These are phyloP conservation scores for Calyptomena viridis DNA, from an alignment of 2,113 vertebrate species.

Conservation along the genomic window DNA sequence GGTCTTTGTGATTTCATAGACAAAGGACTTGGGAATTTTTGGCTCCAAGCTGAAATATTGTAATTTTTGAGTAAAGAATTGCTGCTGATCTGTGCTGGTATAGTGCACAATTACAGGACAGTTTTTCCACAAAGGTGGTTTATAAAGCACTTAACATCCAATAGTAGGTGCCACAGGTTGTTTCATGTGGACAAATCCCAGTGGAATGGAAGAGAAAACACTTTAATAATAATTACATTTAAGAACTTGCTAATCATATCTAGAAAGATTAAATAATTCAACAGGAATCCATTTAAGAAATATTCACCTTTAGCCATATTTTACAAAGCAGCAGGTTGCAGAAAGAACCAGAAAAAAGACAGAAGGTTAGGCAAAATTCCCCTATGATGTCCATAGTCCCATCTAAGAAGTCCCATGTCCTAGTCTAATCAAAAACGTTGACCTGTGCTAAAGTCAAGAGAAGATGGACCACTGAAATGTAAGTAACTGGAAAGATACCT, in stretches of 20 bases:
- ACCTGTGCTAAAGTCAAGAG: neutral
- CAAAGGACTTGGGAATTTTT: neutral
- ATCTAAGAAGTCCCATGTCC: neutral
- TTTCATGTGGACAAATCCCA: neutral
- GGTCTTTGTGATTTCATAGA: neutral
- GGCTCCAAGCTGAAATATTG: fast-evolving
- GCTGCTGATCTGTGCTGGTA: fast-evolving
- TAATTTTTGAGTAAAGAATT: neutral
- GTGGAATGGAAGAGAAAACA: neutral
- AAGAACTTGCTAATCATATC: neutral
- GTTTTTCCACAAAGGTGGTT: neutral
- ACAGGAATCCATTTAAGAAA: neutral
- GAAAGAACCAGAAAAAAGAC: neutral
- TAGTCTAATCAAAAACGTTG: neutral
- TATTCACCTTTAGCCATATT: neutral
- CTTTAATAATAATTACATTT: neutral
- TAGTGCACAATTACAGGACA: neutral
- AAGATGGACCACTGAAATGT: neutral
- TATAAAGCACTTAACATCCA: neutral
- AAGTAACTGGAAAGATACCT: neutral
- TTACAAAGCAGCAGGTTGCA: neutral
- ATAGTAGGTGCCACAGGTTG: neutral
- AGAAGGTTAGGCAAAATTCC: neutral
- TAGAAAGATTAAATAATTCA: neutral
- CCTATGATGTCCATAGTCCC: neutral